Percentiles rank a stretch among this genome's conserved stretches.
phyloP scores from a whole-genome alignment of 2,888 invertebrate genomes.

The Dryomyza anilis region DNA sequence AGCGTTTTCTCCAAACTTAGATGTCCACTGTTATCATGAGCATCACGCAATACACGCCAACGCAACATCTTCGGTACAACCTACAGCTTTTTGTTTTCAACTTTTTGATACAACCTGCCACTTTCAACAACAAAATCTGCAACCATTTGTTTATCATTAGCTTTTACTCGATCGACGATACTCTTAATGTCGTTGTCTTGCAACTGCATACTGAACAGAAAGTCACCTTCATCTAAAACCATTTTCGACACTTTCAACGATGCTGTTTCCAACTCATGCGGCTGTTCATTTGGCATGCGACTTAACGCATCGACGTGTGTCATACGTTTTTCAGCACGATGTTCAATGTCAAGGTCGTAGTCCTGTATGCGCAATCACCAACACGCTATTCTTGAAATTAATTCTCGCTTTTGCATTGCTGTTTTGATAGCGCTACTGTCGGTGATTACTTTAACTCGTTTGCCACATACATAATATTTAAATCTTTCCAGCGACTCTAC shows the following conservation, averaged over 20 bases:
- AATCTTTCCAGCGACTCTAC: conserved; percentile 31
- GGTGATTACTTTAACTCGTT: conserved; percentile 15
- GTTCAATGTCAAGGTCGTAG: conserved; percentile 29
- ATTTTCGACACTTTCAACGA: background rate
- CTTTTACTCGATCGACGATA: background rate
- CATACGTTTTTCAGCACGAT: conserved; percentile 24
- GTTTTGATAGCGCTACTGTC: conserved; percentile 27
- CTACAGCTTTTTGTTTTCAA: conserved; percentile 3
- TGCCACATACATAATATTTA: conserved; percentile 29
- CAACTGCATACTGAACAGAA: conserved; percentile 10
- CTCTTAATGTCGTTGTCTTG: conserved; percentile 2
- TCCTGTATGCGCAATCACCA: conserved; percentile 38
- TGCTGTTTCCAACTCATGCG: conserved; percentile 13
- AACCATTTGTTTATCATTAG: background rate
- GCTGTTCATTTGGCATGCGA: background rate
- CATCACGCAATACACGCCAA: conserved; percentile 13
- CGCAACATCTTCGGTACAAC: conserved; percentile 24
- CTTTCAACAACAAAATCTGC: conserved; percentile 11
- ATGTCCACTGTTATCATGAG: conserved; percentile 23
- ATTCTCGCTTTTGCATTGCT: conserved; percentile 23
- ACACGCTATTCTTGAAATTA: conserved; percentile 30
- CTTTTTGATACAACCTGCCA: background rate
- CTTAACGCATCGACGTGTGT: conserved; percentile 22
- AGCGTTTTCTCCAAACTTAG: conserved; percentile 26
- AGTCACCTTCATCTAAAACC: background rate